phyloP scores from a whole-genome alignment of 2,113 vertebrate species.

The Sinocyclocheilus rhinocerous region DNA sequence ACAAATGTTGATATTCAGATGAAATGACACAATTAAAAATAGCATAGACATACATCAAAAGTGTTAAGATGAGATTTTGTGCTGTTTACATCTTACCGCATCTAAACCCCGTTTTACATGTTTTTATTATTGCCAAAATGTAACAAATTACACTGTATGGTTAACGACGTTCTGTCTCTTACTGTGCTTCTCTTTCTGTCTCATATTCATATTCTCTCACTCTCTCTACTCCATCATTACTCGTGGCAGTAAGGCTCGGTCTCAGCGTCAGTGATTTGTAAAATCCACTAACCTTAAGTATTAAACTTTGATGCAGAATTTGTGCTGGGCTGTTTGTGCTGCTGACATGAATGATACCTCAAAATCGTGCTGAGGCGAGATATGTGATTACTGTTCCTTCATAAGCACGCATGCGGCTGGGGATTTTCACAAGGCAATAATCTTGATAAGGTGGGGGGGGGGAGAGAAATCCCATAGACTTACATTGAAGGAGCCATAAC shows the following conservation, averaged over 20 bases:
- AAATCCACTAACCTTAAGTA: not conserved
- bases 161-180: not conserved
- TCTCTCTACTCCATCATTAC: not conserved
- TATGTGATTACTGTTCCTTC: not conserved
- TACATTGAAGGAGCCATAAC: no score
- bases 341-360: conserved; percentile 1
- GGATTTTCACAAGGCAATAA: not conserved
- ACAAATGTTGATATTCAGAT: no score
- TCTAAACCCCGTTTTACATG: no score
- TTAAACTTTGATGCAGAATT: not conserved
- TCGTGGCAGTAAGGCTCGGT: not conserved
- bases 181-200: no score
- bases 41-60: no score
- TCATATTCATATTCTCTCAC: not conserved
- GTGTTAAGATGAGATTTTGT: no score
- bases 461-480: not conserved
- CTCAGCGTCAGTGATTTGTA: not conserved
- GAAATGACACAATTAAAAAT: no score
- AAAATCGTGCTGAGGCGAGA: not conserved
- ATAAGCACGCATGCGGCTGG: not conserved
- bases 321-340: not conserved
- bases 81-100: no score
- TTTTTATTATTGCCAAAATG: no score
- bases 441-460: not conserved
- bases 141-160: not conserved